A percentile compares a stretch with the other conserved stretches of the same genome.
Evolutionary conservation across 2,888 invertebrate species (phyloP).

Genomic region (Andrena camellia): DNA sequence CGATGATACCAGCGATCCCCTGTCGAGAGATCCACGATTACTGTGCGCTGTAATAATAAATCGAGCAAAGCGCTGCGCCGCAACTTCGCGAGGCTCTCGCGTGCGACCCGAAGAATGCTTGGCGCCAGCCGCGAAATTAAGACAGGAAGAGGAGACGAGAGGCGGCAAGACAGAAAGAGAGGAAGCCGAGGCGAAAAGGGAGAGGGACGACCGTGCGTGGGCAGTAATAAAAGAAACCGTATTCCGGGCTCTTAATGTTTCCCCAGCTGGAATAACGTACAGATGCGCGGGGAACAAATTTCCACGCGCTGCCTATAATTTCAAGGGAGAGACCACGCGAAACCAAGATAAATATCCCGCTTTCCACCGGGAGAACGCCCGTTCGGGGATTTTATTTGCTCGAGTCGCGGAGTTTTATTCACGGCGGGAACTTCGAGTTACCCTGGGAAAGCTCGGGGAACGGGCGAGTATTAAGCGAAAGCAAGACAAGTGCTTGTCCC

Average conservation of each 20-base stretch:
- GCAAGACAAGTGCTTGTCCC: conserved; percentile 44
- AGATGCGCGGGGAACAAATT: conserved; percentile 62
- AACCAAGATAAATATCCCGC: conserved; percentile 65
- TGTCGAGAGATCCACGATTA: neutral
- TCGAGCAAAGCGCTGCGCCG: conserved; percentile 5
- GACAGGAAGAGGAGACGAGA: conserved; percentile 29
- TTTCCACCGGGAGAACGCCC: conserved; percentile 8
- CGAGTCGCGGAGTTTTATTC: conserved; percentile 54
- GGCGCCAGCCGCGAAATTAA: conserved; percentile 49
- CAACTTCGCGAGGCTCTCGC: conserved; percentile 25
- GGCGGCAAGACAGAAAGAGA: neutral
- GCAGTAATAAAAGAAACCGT: conserved; percentile 60
- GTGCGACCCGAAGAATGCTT: conserved; percentile 12
- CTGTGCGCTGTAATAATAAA: conserved; percentile 38
- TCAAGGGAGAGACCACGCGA: conserved; percentile 46
- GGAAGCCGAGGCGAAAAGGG: neutral
- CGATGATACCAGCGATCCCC: neutral
- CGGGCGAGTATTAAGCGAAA: conserved; percentile 30
- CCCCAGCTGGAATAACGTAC: conserved; percentile 38
- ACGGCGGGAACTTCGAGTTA: conserved; percentile 52
- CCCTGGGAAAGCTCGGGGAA: conserved; percentile 7
- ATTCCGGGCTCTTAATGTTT: conserved; percentile 39
- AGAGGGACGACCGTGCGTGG: conserved; percentile 8
- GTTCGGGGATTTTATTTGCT: conserved; percentile 50
- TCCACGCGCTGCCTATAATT: conserved; percentile 65